A percentile compares a stretch with the other conserved stretches of the same genome.
Conservation (phyloP, 2,888 invertebrate species). For the Augiades crinisus region DNA sequence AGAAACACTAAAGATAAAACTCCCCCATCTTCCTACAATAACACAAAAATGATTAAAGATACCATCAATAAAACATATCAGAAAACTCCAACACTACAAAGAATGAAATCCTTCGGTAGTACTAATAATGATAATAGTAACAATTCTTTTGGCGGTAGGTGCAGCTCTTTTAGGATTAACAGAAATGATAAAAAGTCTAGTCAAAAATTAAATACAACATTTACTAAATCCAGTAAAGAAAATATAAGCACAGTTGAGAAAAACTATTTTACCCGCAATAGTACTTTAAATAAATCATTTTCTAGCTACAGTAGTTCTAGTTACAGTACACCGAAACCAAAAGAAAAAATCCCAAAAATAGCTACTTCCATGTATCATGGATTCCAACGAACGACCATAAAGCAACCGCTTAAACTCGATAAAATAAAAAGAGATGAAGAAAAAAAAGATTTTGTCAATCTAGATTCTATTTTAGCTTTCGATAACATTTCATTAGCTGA, state of each 20-base stretch:
- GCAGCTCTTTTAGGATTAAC: conserved; percentile 71
- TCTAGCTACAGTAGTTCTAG: conserved; percentile 68
- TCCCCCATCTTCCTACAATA: conserved; percentile 51
- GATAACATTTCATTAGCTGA: conserved; percentile 74
- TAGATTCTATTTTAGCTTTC: conserved; percentile 62
- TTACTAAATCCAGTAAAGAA: conserved; percentile 75
- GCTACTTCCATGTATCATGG: conserved; percentile 73
- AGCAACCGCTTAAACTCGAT: conserved; percentile 70
- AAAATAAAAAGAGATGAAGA: conserved; percentile 67
- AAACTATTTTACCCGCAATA: conserved; percentile 62
- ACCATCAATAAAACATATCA: conserved; percentile 76
- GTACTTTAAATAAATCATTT: conserved; percentile 67
- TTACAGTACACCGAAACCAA: conserved; percentile 70
- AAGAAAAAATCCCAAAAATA: conserved; percentile 76
- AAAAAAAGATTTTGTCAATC: conserved; percentile 73
- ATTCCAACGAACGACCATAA: conserved; percentile 68
- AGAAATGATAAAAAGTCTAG: conserved; percentile 69
- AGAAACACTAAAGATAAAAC: conserved; percentile 64
- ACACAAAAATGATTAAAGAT: conserved; percentile 74
- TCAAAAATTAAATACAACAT: conserved; percentile 71
- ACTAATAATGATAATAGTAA: conserved; percentile 60
- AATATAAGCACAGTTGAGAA: conserved; percentile 66
- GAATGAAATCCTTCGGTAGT: conserved; percentile 77
- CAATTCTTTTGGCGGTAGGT: conserved; percentile 63
- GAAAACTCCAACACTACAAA: conserved; percentile 74